Percentiles rank a stretch among this genome's conserved stretches.
These are phyloP conservation scores for Penaeus japonicus DNA, from an alignment of 1,140 invertebrate genomes.

Conservation along the genomic window DNA sequence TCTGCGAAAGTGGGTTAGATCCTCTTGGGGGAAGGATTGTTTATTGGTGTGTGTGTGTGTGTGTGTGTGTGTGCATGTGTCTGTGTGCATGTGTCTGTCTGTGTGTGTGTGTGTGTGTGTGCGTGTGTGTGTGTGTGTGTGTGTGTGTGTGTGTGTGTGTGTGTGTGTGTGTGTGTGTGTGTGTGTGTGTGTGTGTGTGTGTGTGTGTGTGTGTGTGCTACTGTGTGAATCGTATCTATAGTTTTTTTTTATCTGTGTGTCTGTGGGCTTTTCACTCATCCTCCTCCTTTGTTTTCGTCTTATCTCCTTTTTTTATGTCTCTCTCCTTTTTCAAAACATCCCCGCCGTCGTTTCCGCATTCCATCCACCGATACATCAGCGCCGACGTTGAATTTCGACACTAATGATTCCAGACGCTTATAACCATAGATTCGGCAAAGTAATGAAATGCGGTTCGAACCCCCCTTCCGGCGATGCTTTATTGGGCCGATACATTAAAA, in stretches of 20 bases:
- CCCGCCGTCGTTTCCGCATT: too few relatives aligned
- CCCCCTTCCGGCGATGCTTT: too few relatives aligned
- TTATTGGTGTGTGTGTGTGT: background rate
- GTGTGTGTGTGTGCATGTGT: background rate
- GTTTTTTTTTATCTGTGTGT: background rate
- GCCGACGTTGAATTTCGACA: too few relatives aligned
- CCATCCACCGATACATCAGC: too few relatives aligned
- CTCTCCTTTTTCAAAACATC: too few relatives aligned
- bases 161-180: constrained; percentile 27
- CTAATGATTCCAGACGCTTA: too few relatives aligned
- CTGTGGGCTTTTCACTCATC: background rate
- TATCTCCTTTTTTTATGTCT: background rate
- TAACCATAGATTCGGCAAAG: too few relatives aligned
- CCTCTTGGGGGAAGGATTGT: background rate
- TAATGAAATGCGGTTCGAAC: too few relatives aligned
- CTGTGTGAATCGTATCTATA: too few relatives aligned
- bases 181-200: constrained; percentile 27
- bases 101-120: constrained; percentile 22
- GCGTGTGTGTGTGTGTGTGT: constrained; percentile 19
- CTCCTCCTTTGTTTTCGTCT: background rate
- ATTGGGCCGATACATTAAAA: too few relatives aligned
- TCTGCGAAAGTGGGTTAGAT: background rate
- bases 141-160: constrained; percentile 20
- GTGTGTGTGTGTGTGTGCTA: background rate
- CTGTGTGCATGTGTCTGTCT: background rate